phyloP scores from a whole-genome alignment of 2,888 invertebrate genomes.

The Eristalis arbustorum region DNA sequence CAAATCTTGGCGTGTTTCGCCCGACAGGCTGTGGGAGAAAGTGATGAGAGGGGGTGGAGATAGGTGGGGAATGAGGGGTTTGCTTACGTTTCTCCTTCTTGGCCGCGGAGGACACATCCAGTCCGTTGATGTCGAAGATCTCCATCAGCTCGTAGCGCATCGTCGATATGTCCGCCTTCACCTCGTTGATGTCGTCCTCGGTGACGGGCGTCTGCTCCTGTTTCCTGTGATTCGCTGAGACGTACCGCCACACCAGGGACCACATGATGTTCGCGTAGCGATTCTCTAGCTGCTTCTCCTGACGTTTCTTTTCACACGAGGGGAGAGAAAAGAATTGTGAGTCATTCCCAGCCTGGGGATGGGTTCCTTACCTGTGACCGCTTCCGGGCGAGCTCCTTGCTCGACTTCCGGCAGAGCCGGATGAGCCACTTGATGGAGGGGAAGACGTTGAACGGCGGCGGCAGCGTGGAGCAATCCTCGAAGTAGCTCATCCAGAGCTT shows the following conservation, averaged over 20 bases:
- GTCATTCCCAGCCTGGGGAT: neutral
- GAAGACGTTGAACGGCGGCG: conserved; percentile 95
- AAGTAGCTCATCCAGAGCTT: conserved; percentile 98
- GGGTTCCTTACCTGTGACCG: conserved; percentile 75
- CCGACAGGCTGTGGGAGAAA: conserved; percentile 82
- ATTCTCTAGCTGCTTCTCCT: conserved; percentile 85
- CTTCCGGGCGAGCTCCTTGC: conserved; percentile 80
- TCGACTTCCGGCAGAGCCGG: conserved; percentile 83
- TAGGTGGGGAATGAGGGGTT: neutral
- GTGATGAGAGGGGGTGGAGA: neutral
- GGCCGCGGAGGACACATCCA: conserved; percentile 89
- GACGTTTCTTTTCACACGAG: conserved; percentile 75
- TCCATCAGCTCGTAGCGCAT: conserved; percentile 95
- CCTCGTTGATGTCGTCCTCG: conserved; percentile 96
- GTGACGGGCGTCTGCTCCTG: conserved; percentile 92
- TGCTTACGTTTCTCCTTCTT: conserved; percentile 87
- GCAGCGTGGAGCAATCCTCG: conserved; percentile 93
- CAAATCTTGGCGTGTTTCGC: conserved; percentile 91
- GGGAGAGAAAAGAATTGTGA: no score
- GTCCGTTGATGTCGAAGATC: conserved; percentile 92
- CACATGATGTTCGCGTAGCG: conserved; percentile 92
- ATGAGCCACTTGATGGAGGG: conserved; percentile 91
- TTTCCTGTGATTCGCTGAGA: conserved; percentile 91
- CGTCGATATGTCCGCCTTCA: conserved; percentile 95
- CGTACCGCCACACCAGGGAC: conserved; percentile 94